These are phyloP conservation scores for Tridacna crocea DNA, from an alignment of 2,888 invertebrate genomes.

Conservation along the genomic window DNA sequence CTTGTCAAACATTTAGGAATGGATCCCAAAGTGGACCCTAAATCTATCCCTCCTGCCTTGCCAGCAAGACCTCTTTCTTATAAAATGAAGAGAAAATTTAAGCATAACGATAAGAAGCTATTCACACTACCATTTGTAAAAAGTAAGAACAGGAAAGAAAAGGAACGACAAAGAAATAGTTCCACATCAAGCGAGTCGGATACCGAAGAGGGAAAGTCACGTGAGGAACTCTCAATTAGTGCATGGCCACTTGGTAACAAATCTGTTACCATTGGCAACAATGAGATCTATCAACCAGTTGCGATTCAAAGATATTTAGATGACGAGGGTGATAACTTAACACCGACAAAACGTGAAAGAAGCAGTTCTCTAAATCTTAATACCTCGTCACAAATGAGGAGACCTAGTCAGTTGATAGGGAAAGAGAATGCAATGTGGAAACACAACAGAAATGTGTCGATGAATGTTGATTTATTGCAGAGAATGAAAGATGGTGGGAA, in stretches of 20 bases:
- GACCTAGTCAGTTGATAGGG: slow-evolving; percentile 33
- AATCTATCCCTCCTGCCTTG: slow-evolving; percentile 64
- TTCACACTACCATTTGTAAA: slow-evolving; percentile 61
- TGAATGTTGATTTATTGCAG: slow-evolving; percentile 47
- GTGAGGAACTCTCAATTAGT: slow-evolving; percentile 42
- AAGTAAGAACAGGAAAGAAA: slow-evolving; percentile 48
- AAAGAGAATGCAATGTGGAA: slow-evolving; percentile 39
- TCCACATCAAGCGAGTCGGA: slow-evolving; percentile 66
- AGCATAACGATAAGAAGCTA: slow-evolving; percentile 44
- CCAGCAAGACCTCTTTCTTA: slow-evolving; percentile 64
- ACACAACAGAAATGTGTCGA: slow-evolving; percentile 55
- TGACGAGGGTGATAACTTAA: slow-evolving; percentile 40
- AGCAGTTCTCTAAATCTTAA: slow-evolving; percentile 59
- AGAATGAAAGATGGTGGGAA: slow-evolving; percentile 24
- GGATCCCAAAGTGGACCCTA: slow-evolving; percentile 60
- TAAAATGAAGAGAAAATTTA: slow-evolving; percentile 53
- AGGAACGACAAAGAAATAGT: slow-evolving; percentile 47
- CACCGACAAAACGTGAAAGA: slow-evolving; percentile 48
- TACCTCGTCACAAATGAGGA: slow-evolving; percentile 34
- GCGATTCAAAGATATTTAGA: slow-evolving; percentile 51
- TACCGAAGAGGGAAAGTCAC: slow-evolving; percentile 46
- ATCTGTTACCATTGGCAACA: slow-evolving; percentile 50
- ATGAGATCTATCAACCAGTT: slow-evolving; percentile 54
- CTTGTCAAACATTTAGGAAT: slow-evolving; percentile 67
- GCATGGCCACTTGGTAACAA: slow-evolving; percentile 62